Evolutionary conservation across 1,140 invertebrate genomes (phyloP), one percentile per base, ranked within the genome.

Genomic region (Drosophila aff.): DNA sequence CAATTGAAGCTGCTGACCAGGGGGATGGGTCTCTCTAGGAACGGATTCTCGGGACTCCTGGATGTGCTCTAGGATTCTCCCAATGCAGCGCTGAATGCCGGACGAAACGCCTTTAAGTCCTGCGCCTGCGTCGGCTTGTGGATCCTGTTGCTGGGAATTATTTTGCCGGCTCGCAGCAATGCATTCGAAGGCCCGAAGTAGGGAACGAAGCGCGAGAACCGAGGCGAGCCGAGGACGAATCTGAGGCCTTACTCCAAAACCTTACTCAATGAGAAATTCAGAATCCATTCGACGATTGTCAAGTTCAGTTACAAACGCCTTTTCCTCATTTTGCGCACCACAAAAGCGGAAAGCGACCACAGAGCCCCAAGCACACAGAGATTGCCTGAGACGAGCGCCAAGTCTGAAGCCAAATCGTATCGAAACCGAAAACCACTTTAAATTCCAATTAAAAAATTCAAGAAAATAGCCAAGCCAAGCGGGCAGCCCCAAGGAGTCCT

Each of bases 261-360:
- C 87, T 91, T 91, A 76, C 87, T 84, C 87, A 91, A 91, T 87
- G 83, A 79, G 82, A 91, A 91, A 87, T 81, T 91, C 87, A 91
- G 87, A 91, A 91, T 84, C 81, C 87, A 83, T 91, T 87, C 76
- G 87, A 83, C 87, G 75, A 86, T 79, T 91, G 83, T 91, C 79
- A 91, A 81, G 87, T 87, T 91, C 82, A 83, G 78, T 91, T 91
- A 79, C 64, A 78, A 68, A 78, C 64, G 82, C 82, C 82, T 83
- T 87, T 91, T 84, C 69, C 81, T 74, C 82, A 83, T 91, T 91
- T 86, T 79, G 75, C 72, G 77, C 71, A 86, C 69, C 69, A 76
- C 65, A 81, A 91, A 82, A 62, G 66, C 63, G 73, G 60, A 66
- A 79, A 49, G 55, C 66, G 77, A 73, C 69, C 62, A 82, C 62